Base-by-base conservation (phyloP, 2,888 invertebrate species). In the Plebejus melissa region DNA sequence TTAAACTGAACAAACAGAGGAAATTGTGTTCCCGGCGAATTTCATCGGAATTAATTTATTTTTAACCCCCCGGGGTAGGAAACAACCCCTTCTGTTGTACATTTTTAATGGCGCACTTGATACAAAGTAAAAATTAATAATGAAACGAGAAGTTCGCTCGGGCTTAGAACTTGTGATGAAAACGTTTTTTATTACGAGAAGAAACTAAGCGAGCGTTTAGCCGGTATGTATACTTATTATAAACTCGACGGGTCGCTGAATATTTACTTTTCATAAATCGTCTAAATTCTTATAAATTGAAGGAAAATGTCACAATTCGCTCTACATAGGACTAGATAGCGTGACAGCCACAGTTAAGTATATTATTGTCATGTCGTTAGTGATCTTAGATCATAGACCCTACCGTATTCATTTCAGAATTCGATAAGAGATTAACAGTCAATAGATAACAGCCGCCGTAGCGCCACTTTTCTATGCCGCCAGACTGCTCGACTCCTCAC, bases 21-120 rank as follows among this genome's bases (percentile, higher is more conserved):
- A 70, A 70, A 70, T 70, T 70, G 41, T 9, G 70, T 70, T 70
- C 65, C n/a, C 70, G 41, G n/a, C 9, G n/a, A 70, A 22, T 70
- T 70, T 41, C 38, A 41, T 70, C 65, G 32, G 41, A 70, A 41
- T 38, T 70, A 41, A 70, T 70, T 70, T 70, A 70, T 41, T 70
- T 70, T 70, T 7, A 41, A 69, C 22, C 70, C 22, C 22, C 41
- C 22, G 28, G 41, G 41, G 16, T 3, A 41, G 41, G n/a, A n/a
- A 38, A 70, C 41, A 65, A 65, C 65, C 65, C 65, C 65, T 65
- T 65, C 32, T 6, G 60, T 32, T 65, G 65, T 65, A 65, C 65
- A 65, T 65, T 65, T 65, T 65, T 65, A 65, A 65, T 65, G 65
- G 65, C 65, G 65, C 32, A 36, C 65, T 65, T 65, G 65, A 65